Percentiles rank a stretch among this genome's conserved stretches.
Conservation (phyloP, 2,888 invertebrate species). For the Diadegma fenestrale region DNA sequence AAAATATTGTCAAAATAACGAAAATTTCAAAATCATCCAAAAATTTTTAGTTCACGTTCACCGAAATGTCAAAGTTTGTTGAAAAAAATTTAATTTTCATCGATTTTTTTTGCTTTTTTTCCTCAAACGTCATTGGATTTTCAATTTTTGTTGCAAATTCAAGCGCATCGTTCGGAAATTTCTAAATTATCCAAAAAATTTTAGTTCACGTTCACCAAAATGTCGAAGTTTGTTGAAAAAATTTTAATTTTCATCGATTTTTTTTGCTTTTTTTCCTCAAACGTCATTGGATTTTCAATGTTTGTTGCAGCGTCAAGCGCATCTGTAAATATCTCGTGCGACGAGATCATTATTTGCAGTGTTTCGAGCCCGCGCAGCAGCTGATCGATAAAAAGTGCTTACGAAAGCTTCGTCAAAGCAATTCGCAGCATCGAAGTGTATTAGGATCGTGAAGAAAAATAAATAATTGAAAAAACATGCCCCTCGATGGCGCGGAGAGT, state of each 20-base stretch:
- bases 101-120: background rate
- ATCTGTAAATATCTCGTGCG: background rate
- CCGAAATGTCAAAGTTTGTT: no score
- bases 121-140: background rate
- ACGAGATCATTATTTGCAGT: constrained; percentile 8
- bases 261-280: background rate
- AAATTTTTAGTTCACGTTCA: no score
- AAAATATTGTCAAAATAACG: no score
- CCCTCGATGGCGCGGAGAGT: background rate
- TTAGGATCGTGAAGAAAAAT: background rate
- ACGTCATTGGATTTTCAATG: background rate
- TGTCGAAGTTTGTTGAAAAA: no score
- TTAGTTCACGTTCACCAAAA: no score
- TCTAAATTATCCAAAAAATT: no score
- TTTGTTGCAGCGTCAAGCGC: background rate
- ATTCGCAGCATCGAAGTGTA: background rate
- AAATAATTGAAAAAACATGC: constrained; percentile 1
- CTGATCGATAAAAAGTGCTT: constrained; percentile 13
- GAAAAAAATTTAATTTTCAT: no score
- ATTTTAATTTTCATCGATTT: no score
- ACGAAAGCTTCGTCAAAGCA: constrained; percentile 17
- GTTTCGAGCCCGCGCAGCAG: background rate
- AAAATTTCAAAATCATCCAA: no score
- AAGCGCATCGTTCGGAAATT: no score
- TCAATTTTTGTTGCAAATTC: background rate